phyloP scores from a whole-genome alignment of 1,140 invertebrate genomes.

The Aphidius gifuensis region DNA sequence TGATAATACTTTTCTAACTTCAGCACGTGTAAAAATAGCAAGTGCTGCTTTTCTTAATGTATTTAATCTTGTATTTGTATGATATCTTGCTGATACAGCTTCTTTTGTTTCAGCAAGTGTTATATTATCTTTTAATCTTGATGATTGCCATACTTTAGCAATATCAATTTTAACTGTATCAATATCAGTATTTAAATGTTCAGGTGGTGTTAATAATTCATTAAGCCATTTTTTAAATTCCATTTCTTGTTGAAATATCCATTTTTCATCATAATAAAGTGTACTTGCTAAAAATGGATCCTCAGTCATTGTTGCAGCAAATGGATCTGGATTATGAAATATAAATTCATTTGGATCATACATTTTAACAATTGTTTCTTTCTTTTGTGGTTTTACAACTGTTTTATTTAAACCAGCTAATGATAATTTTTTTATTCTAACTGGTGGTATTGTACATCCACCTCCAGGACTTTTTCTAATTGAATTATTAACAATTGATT shows the following conservation, averaged over 20 bases:
- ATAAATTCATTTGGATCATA: conserved; percentile 40
- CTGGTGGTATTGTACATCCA: conserved; percentile 33
- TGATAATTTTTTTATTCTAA: conserved; percentile 39
- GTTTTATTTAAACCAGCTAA: conserved; percentile 27
- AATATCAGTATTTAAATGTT: conserved; percentile 57
- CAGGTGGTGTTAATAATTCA: conserved; percentile 76
- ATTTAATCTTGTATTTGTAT: conserved; percentile 64
- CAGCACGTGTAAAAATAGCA: conserved; percentile 58
- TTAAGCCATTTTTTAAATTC: conserved; percentile 88
- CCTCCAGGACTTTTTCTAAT: conserved; percentile 27
- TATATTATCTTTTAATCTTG: conserved; percentile 61
- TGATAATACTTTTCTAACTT: conserved; percentile 60
- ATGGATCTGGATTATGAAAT: conserved; percentile 58
- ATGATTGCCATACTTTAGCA: conserved; percentile 71
- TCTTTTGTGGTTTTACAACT: conserved; percentile 7
- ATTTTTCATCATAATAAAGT: conserved; percentile 75
- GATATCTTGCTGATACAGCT: conserved; percentile 61
- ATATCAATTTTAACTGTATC: conserved; percentile 68
- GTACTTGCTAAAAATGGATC: conserved; percentile 65
- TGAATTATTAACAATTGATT: conserved; percentile 23
- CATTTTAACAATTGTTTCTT: conserved; percentile 33
- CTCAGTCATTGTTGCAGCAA: conserved; percentile 60
- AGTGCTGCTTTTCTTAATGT: conserved; percentile 65
- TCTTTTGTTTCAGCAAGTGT: conserved; percentile 67
- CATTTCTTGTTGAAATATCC: conserved; percentile 74